Evolutionary conservation across 1,140 invertebrate species (phyloP).

Genomic region (Pygmarrhopalites habei): DNA sequence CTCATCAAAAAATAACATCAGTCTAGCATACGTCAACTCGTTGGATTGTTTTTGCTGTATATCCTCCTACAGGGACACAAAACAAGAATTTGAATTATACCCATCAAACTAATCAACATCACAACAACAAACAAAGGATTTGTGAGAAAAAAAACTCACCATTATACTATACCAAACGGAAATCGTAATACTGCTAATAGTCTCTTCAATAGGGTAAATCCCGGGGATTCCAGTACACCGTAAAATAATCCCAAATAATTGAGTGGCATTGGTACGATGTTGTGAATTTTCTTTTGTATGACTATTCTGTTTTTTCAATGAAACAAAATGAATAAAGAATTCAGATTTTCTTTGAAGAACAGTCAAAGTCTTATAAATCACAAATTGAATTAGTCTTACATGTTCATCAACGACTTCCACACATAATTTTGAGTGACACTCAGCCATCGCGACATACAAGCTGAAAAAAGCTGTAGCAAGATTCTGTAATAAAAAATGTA

Average conservation of each 20-base stretch:
- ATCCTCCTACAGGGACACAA: conserved; percentile 33
- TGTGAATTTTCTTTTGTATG: conserved; percentile 28
- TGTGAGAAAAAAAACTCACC: no score
- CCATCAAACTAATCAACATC: not conserved
- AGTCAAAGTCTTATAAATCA: no score
- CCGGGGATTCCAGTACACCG: conserved; percentile 30
- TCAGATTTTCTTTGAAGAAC: no score
- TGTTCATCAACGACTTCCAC: conserved; percentile 35
- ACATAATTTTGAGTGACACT: conserved; percentile 34
- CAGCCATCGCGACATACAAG: conserved; percentile 34
- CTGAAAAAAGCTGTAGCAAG: conserved; percentile 33
- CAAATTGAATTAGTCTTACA: no score
- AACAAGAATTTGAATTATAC: no score
- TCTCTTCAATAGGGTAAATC: conserved; percentile 35
- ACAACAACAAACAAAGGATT: not conserved
- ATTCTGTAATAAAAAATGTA: conserved; percentile 30
- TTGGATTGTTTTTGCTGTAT: conserved; percentile 32
- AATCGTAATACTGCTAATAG: conserved; percentile 33
- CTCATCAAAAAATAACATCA: conserved; percentile 37
- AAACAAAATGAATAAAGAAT: no score
- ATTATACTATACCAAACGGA: conserved; percentile 38
- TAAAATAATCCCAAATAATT: conserved; percentile 30
- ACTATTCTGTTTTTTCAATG: no score
- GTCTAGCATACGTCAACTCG: conserved; percentile 28
- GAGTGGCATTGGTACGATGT: conserved; percentile 25